A percentile compares a stretch with the other conserved stretches of the same genome.
Conservation (phyloP, 1,140 invertebrate species). For the Tenebrio molitor region DNA sequence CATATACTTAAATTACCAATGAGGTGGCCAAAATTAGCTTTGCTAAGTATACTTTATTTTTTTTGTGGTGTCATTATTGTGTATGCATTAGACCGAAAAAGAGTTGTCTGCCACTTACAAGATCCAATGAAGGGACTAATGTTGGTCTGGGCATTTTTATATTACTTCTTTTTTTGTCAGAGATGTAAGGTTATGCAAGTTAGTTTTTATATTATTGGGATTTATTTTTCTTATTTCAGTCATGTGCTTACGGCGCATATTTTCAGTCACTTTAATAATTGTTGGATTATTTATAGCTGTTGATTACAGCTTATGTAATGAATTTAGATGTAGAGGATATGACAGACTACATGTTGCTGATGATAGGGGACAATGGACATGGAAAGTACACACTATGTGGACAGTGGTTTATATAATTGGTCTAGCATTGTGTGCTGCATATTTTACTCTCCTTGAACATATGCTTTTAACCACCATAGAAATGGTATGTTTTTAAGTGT, state of each 20-base stretch:
- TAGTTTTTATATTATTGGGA: slow-evolving; percentile 13
- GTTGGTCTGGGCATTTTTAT: slow-evolving; percentile 72
- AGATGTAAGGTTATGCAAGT: slow-evolving; percentile 71
- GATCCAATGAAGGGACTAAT: slow-evolving; percentile 73
- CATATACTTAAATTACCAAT: slow-evolving; percentile 54
- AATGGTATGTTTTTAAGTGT: slow-evolving; percentile 20
- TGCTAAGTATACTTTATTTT: slow-evolving; percentile 55
- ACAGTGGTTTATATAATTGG: slow-evolving; percentile 71
- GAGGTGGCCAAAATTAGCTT: slow-evolving; percentile 51
- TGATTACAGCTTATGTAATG: slow-evolving; percentile 74
- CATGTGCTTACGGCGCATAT: slow-evolving; percentile 73
- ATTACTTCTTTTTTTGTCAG: slow-evolving; percentile 74
- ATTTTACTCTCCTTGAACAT: slow-evolving; percentile 70
- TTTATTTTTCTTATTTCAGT: slow-evolving; percentile 65
- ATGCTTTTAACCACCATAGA: slow-evolving; percentile 22
- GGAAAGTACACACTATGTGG: slow-evolving; percentile 71
- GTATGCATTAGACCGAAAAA: slow-evolving; percentile 61
- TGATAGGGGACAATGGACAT: slow-evolving; percentile 66
- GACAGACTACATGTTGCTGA: slow-evolving; percentile 64
- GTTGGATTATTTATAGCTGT: slow-evolving; percentile 74
- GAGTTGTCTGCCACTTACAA: slow-evolving; percentile 73
- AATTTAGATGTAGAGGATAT: slow-evolving; percentile 73
- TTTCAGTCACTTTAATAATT: slow-evolving; percentile 72
- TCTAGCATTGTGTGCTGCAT: slow-evolving; percentile 69
- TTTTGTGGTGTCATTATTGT: slow-evolving; percentile 57